Conservation (phyloP, 2,888 invertebrate genomes). For the Hydraecia micacea region DNA sequence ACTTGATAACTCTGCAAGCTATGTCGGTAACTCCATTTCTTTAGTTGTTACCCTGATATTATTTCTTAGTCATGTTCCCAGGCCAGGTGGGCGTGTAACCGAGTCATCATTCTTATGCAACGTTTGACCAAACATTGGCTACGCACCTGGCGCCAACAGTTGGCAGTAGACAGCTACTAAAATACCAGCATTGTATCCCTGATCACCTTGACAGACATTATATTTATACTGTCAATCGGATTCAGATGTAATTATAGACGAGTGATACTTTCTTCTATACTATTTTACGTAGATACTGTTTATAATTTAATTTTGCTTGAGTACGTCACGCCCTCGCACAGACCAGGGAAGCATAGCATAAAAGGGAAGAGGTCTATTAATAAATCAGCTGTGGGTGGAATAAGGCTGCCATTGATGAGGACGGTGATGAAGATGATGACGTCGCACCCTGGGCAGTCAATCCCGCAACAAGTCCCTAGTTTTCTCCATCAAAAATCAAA, state of each 20-base stretch:
- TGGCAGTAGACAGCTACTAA: conserved; percentile 66
- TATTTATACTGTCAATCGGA: conserved; percentile 63
- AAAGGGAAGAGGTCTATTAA: not conserved
- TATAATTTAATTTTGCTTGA: not conserved
- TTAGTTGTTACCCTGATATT: not conserved
- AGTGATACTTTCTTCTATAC: conserved; percentile 45
- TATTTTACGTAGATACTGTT: not conserved
- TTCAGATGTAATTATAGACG: conserved; percentile 54
- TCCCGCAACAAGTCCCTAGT: not conserved
- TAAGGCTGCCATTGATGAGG: not conserved
- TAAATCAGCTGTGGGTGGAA: not conserved
- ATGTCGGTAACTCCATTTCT: not conserved
- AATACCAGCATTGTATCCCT: conserved; percentile 76
- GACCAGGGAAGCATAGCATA: not conserved
- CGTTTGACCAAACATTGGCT: conserved; percentile 56
- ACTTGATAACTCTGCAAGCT: not conserved
- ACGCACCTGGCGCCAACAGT: conserved; percentile 58
- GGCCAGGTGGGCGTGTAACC: conserved; percentile 3
- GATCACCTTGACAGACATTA: conserved; percentile 75
- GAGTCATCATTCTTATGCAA: conserved; percentile 48
- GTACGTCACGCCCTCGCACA: not conserved
- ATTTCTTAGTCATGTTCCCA: conserved; percentile 17
- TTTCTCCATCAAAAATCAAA: not conserved
- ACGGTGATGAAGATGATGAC: not conserved
- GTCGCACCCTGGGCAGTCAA: not conserved